Conservation (phyloP, 2,113 vertebrate species). For the Silurus glanis region DNA sequence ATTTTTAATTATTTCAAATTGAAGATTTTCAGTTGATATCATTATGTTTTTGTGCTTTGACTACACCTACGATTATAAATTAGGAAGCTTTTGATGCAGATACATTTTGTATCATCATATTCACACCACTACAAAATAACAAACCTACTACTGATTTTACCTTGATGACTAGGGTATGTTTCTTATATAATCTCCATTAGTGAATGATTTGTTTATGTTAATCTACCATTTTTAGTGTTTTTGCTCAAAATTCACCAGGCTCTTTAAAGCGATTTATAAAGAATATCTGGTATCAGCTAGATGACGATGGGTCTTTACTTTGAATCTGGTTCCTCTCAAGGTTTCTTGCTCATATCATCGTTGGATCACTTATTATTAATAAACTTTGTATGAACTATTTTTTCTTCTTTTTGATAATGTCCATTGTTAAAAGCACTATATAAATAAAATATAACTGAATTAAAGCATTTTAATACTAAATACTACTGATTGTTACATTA, state of each 20-base stretch:
- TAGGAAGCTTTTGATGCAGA: background rate
- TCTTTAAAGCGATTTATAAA: background rate
- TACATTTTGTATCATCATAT: background rate
- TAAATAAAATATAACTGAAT: too few species aligned
- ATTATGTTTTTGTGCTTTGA: background rate
- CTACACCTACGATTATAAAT: background rate
- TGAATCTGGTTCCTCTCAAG: too few species aligned
- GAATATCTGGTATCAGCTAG: too few species aligned
- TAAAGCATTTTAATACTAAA: background rate
- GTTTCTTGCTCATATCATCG: too few species aligned
- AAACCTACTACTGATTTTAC: constrained; percentile 12
- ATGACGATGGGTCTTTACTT: too few species aligned
- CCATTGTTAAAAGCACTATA: too few species aligned
- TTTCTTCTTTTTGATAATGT: too few species aligned
- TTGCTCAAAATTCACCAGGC: background rate
- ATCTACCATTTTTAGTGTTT: background rate
- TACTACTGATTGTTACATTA: background rate
- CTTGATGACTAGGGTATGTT: background rate
- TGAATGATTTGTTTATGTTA: background rate
- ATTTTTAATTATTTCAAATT: background rate
- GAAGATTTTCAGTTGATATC: background rate
- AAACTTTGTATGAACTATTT: too few species aligned
- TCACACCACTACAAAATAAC: background rate
- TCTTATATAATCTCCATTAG: background rate
- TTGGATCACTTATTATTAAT: too few species aligned